Conservation (phyloP, 53 echinoderm and acorn worm species). For the Antedon mediterranea region DNA sequence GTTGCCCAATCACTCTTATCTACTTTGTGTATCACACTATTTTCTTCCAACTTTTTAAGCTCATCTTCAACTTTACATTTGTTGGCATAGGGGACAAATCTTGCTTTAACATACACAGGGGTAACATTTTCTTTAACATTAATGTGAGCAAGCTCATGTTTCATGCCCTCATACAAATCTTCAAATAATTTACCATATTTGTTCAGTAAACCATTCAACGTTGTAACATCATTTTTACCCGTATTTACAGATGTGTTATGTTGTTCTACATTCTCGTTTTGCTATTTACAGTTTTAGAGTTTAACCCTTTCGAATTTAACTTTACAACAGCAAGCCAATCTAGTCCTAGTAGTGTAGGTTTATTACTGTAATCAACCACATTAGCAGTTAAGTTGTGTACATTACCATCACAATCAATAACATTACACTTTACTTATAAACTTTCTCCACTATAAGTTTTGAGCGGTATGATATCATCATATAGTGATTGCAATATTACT, state of each 20-base stretch:
- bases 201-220: not conserved
- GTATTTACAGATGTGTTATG: no score
- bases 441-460: not conserved
- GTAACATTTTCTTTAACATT: slow-evolving; percentile 12
- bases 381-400: slow-evolving; percentile 10
- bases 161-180: slow-evolving; percentile 37
- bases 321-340: slow-evolving; percentile 27
- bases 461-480: no score
- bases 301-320: slow-evolving; percentile 13
- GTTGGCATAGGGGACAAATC: slow-evolving; percentile 31
- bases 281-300: not conserved
- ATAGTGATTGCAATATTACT: not conserved
- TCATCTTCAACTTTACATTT: slow-evolving; percentile 33
- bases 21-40: slow-evolving; percentile 21
- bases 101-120: not conserved
- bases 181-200: slow-evolving; percentile 19
- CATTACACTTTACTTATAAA: not conserved
- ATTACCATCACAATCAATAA: not conserved
- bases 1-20: slow-evolving; percentile 26
- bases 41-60: slow-evolving; percentile 5
- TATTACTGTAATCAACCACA: slow-evolving; percentile 14
- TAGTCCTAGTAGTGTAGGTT: slow-evolving; percentile 21
- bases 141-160: slow-evolving; percentile 21
- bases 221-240: no score
- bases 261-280: no score